Evolutionary conservation across 2,888 invertebrate species (phyloP).

Genomic region (Crematogaster levior): DNA sequence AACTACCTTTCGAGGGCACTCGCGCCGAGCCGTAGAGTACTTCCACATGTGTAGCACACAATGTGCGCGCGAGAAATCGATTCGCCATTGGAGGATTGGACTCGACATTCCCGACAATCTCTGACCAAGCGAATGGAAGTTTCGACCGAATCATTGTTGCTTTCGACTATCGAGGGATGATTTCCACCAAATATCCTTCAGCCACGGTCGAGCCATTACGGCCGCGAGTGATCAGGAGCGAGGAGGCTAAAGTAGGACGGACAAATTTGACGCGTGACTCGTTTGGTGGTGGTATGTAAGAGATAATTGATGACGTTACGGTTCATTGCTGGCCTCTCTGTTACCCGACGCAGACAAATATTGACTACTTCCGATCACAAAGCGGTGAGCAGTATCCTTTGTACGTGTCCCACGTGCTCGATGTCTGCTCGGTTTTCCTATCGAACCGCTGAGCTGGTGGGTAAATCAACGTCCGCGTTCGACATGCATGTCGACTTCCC

Average conservation of each 20-base stretch:
- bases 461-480: slow-evolving; percentile 70
- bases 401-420: slow-evolving; percentile 63
- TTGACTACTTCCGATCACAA: slow-evolving; percentile 77
- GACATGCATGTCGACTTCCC: slow-evolving; percentile 71
- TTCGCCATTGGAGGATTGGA: slow-evolving; percentile 67
- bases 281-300: slow-evolving; percentile 73
- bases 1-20: slow-evolving; percentile 62
- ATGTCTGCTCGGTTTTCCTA: slow-evolving; percentile 72
- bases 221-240: slow-evolving; percentile 5
- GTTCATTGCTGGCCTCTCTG: slow-evolving; percentile 77
- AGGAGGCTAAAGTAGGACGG: slow-evolving; percentile 11
- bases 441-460: slow-evolving; percentile 57
- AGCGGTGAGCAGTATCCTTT: slow-evolving; percentile 68
- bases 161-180: slow-evolving; percentile 75
- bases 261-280: slow-evolving; percentile 70
- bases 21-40: slow-evolving; percentile 62
- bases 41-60: slow-evolving; percentile 65
- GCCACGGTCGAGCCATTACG: not conserved
- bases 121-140: slow-evolving; percentile 67
- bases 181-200: slow-evolving; percentile 67
- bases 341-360: slow-evolving; percentile 79
- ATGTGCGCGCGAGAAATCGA: slow-evolving; percentile 69
- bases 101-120: slow-evolving; percentile 71
- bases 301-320: slow-evolving; percentile 82
- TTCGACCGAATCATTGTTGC: slow-evolving; percentile 78